Evolutionary conservation across 2,113 vertebrate genomes (phyloP).

Genomic region (Chunga burmeisteri): DNA sequence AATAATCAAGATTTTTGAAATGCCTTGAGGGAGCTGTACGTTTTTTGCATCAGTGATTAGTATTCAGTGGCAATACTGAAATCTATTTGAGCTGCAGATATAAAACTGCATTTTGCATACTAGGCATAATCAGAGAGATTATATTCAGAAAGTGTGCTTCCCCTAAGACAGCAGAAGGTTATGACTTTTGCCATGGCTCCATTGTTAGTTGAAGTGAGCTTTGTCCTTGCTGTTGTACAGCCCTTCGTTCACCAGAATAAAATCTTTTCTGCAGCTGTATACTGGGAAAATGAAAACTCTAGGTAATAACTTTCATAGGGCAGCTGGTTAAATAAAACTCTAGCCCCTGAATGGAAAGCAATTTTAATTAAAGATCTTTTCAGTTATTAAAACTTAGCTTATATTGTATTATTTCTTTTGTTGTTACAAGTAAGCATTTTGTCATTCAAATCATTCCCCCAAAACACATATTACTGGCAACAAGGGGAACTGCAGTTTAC

Average conservation of each 20-base stretch:
- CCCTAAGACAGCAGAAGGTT: constrained; percentile 59
- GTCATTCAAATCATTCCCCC: constrained; percentile 37
- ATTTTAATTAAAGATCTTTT: constrained; percentile 42
- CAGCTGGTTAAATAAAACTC: constrained; percentile 54
- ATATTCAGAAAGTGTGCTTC: constrained; percentile 50
- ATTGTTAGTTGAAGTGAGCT: constrained; percentile 54
- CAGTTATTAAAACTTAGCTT: constrained; percentile 51
- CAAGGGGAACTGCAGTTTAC: constrained; percentile 22
- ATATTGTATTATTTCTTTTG: constrained; percentile 27
- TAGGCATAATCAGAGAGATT: constrained; percentile 53
- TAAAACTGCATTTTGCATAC: constrained; percentile 63
- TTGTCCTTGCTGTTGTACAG: constrained; percentile 52
- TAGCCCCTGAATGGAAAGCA: not conserved
- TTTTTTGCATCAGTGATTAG: constrained; percentile 76
- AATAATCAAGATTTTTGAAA: constrained; percentile 84
- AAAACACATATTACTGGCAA: not conserved
- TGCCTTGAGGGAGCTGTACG: constrained; percentile 70
- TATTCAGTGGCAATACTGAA: constrained; percentile 58
- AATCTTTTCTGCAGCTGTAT: constrained; percentile 53
- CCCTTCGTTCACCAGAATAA: constrained; percentile 63
- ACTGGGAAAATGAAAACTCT: constrained; percentile 47
- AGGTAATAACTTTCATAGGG: constrained; percentile 46
- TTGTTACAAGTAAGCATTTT: constrained; percentile 28
- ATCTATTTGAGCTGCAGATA: constrained; percentile 64
- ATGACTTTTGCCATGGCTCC: constrained; percentile 45